Evolutionary conservation across 2,888 invertebrate genomes (phyloP), one percentile per base, ranked within the genome.

Genomic region (Esperia sulphurella): DNA sequence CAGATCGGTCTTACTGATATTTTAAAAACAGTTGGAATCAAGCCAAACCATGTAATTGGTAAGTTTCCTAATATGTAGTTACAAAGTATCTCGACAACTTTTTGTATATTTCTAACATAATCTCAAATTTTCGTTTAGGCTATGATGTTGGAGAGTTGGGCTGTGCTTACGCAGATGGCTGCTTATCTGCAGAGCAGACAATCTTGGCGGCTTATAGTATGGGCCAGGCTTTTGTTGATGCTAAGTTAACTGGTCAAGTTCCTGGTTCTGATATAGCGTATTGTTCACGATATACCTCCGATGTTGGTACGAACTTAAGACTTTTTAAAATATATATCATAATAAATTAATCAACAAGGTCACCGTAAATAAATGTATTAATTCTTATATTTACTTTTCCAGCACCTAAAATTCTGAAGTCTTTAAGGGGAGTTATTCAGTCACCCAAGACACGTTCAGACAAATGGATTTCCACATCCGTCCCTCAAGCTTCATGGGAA

Each of bases 161-260:
- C 5, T 97, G 97, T 71, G n/a, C n/a, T n/a, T n/a, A n/a, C n/a
- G n/a, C n/a, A n/a, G n/a, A n/a, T n/a, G n/a, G n/a, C n/a, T n/a
- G 96, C 94, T 0, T 97, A 97, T 94, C 95, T 0, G 91, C 93
- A 0, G 94, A 95, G 65, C 94, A 96, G 79, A 93, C 94, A 76
- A 92, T 96, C 45, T 75, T 95, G 37, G 10, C 37, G 7, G 33
- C 44, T n/a, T 44, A n/a, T 37, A n/a, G 5, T 14, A 8, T 31
- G 7, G 43, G 43, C 14, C 8, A n/a, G 12, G 33, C n/a, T 3
- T 14, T 33, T 3, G 33, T 9, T 33, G 33, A 33, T 8, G 3
- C 8, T 9, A 33, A 33, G n/a, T n/a, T n/a, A n/a, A n/a, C n/a
- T n/a, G n/a, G n/a, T n/a, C n/a, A n/a, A n/a, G n/a, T n/a, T n/a